Evolutionary conservation across 2,113 vertebrate genomes (phyloP), one percentile per base, ranked within the genome.

Genomic region (Gallinago undulata): DNA sequence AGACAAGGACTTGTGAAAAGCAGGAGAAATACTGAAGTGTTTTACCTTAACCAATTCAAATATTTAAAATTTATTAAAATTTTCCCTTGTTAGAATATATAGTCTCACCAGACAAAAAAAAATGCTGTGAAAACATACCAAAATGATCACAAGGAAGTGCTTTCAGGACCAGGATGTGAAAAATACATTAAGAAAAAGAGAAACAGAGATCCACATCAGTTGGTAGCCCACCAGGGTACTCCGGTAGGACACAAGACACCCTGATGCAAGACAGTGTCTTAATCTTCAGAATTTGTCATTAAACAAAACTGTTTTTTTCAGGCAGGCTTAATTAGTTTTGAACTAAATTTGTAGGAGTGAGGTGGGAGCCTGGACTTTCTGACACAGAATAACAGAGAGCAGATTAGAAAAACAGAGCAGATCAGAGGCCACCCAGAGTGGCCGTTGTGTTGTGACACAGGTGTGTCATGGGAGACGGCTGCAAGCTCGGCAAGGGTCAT

Each of bases 381-480:
- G 45, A 41, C 25, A 70, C 23, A n/a, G 51, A 74, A 25, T 64
- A 77, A 22, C 28, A 63, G 72, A 35, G 25, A 64, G 25, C 56
- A 86, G 68, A 39, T 79, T 3, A 77, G 59, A 88, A 21, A 57
- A 81, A 21, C 2, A 37, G 39, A 79, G 27, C 1, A 3, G 39
- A 81, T 72, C 57, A 82, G 56, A 83, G 62, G 74, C 62, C 64
- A 78, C 33, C 5, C 62, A 62, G 60, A 27, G 39, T 1, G 12
- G 23, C 55, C 13, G 0, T 2, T 89, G 64, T 15, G 7, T 66
- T 89, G 25, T 47, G 48, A 22, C 11, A 33, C 23, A 47, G 35
- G n/a, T 14, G 7, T 70, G 15, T 41, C 66, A 3, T 0, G 0
- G 81, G 35, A 91, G 17, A 21, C 17, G 2, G 1, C 69, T 33